Base-by-base conservation (phyloP, 2,888 invertebrate genomes). In the Nymphalis urticae region DNA sequence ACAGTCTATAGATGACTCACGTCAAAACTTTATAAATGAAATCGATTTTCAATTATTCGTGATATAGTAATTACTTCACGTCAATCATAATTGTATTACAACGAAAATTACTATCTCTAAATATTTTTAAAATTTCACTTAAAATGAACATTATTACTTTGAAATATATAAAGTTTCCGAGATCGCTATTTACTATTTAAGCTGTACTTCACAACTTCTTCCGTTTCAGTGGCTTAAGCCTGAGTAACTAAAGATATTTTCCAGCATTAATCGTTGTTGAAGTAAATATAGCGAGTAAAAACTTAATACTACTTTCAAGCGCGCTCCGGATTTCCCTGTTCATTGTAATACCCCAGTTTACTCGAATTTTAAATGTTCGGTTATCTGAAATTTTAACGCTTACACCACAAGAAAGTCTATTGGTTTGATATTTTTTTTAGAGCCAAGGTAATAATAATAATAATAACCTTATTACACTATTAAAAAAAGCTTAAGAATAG, bases 261-360 rank as follows among this genome's bases (percentile, higher is more conserved):
- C 69, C 50, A 70, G 65, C 70, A 69, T 71, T 73, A 73, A 72
- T 72, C 71, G 64, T 63, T 58, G 63, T 67, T 47, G 64, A 54
- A 70, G 73, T 75, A 75, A 76, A 76, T 73, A 73, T 63, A 72
- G 70, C 70, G 69, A 71, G 69, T 73, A 73, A 75, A 75, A 75
- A 74, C 68, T 76, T 75, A 66, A 70, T 72, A 69, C 72, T 71
- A 72, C 74, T 74, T 66, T 66, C 54, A 70, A 73, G 64, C 62
- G 66, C 72, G 51, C 64, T 66, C 61, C 62, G 27, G 63, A 64
- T 61, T 73, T 66, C 62, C 64, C 51, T 54, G 58, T 51, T 62
- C 68, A 70, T 64, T 48, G 68, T 70, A 65, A 63, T 59, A 24
- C 61, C 50, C 48, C 48, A 62, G 61, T 67, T 60, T 64, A 63